Base-by-base conservation (phyloP, 2,888 invertebrate genomes). In the Ochropacha duplaris region DNA sequence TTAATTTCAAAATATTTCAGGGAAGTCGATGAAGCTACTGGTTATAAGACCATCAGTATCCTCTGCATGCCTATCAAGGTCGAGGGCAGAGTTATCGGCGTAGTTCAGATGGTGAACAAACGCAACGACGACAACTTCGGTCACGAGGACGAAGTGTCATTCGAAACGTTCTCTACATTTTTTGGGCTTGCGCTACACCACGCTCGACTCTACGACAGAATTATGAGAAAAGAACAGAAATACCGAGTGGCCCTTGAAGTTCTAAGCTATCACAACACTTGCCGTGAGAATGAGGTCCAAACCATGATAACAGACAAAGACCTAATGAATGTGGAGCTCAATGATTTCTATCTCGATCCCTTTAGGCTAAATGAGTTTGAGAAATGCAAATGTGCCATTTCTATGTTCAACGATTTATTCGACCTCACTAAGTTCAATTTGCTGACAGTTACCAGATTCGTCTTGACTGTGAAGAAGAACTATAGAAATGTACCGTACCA, bases 21-120 rank as follows among this genome's bases (percentile, higher is more conserved):
- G 52, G 93, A 94, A 24, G 94, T 96, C 0, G 96, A 96, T 74
- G 95, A 95, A 76, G 85, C 94, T 2, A 95, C 95, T 1, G 95
- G 95, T 0, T 95, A 95, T 70, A 94, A 93, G 68, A 97, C 97
- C 0, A 93, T 94, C 65, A 95, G 95, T 26, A 97, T 97, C 49
- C 93, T 97, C 0, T 97, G 97, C 83, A 97, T 97, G 97, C 98
- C 97, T 0, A 96, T 98, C 49, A 96, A 96, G 83, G 96, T 96
- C 19, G 91, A 96, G 59, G 95, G 96, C 36, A 94, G 93, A 61
- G 94, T 97, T 9, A 97, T 97, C 60, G 97, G 97, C 1, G 97
- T 97, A 0, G 97, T 97, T 0, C 97, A 98, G 87, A 97, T 97
- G 97, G 96, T 97, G 0, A 95, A 95, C 70, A 95, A 95, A 76